phyloP scores from a whole-genome alignment of 2,888 invertebrate species.

The Timema cristinae region DNA sequence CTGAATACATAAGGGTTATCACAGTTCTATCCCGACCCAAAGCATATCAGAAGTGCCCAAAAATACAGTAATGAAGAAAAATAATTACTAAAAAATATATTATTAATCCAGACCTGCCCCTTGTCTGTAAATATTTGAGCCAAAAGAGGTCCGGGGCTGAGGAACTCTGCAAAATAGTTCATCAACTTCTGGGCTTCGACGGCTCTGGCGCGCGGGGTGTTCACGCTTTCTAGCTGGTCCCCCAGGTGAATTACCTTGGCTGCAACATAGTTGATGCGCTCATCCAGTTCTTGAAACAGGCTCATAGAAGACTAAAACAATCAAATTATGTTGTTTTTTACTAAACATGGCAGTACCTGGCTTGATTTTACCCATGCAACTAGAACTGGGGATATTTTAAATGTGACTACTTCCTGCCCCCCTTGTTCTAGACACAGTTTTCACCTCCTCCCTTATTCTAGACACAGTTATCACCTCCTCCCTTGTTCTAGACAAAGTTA shows the following conservation, averaged over 20 bases:
- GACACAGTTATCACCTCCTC: too few relatives aligned
- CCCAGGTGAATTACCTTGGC: conserved; percentile 98
- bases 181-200: conserved; percentile 93
- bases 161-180: conserved; percentile 87
- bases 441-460: too few relatives aligned
- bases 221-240: conserved; percentile 94
- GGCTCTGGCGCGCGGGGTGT: conserved; percentile 89
- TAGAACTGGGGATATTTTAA: background rate
- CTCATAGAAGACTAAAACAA: conserved; percentile 63
- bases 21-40: too few relatives aligned
- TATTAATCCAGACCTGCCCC: conserved; percentile 54
- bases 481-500: too few relatives aligned
- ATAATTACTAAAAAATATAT: too few relatives aligned
- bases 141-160: conserved; percentile 77
- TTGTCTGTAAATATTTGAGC: conserved; percentile 85
- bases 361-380: conserved; percentile 12
- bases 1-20: too few relatives aligned
- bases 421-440: too few relatives aligned
- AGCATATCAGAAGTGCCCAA: too few relatives aligned
- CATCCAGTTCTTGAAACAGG: conserved; percentile 88
- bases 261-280: conserved; percentile 94
- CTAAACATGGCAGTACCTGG: background rate
- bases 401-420: too few relatives aligned
- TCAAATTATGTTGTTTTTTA: background rate
- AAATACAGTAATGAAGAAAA: too few relatives aligned